Evolutionary conservation across 2,113 vertebrate species (phyloP).

Genomic region (Stictonetta naevosa): DNA sequence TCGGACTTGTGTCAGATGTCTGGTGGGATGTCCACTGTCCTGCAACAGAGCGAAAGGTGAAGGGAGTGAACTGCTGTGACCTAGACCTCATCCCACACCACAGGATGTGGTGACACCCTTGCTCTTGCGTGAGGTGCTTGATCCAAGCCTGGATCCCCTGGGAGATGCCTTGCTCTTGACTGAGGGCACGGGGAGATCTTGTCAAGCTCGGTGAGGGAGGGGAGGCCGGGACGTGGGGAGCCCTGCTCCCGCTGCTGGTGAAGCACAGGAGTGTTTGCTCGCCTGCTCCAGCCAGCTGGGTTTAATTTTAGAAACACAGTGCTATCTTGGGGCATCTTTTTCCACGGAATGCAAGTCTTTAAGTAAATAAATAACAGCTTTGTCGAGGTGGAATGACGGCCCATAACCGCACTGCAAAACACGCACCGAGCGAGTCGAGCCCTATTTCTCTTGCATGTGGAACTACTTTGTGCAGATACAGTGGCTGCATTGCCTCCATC

Average conservation of each 20-base stretch:
- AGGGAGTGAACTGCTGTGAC: neutral
- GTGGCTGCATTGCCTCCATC: neutral
- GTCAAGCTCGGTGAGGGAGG: neutral
- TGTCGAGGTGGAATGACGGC: constrained; percentile 29
- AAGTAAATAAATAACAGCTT: constrained; percentile 75
- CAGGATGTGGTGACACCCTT: neutral
- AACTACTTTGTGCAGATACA: constrained; percentile 40
- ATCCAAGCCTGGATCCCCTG: neutral
- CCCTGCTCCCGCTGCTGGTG: neutral
- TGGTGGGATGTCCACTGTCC: neutral
- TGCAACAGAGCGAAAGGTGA: neutral
- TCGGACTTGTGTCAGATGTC: neutral
- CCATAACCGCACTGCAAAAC: neutral
- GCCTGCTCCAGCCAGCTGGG: constrained; percentile 36
- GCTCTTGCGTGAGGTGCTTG: neutral
- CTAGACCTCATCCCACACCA: accelerated
- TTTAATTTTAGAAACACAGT: constrained; percentile 70
- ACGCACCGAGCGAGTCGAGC: neutral
- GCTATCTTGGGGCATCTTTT: constrained; percentile 73
- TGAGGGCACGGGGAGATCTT: neutral
- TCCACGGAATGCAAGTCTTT: constrained; percentile 66
- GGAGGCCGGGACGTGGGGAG: accelerated
- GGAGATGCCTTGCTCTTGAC: neutral
- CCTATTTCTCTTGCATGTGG: constrained; percentile 5
- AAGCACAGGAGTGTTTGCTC: neutral